Conservation (phyloP, 2,113 vertebrate genomes). For the Petrocephalus microphthalmus region DNA sequence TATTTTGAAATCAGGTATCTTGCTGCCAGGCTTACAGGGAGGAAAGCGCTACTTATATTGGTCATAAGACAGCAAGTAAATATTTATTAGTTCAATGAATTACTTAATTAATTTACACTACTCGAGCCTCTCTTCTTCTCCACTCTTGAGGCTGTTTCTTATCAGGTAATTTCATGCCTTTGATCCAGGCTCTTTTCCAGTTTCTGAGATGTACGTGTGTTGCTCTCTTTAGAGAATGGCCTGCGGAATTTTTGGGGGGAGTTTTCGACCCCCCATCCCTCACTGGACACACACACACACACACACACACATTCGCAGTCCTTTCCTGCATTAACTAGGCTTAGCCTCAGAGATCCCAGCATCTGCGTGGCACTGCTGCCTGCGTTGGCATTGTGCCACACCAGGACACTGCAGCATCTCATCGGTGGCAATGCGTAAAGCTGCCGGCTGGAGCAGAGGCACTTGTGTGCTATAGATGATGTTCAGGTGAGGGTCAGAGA, state of each 20-base stretch:
- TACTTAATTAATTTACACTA: not conserved
- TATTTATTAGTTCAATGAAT: not conserved
- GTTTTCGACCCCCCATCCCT: not conserved
- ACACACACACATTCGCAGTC: not conserved
- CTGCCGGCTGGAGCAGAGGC: not conserved
- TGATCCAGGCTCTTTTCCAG: not conserved
- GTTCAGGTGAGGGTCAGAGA: not conserved
- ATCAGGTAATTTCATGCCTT: not conserved
- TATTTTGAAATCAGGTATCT: not conserved
- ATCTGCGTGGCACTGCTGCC: not conserved
- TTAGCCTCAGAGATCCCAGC: not conserved
- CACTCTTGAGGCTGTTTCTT: not conserved
- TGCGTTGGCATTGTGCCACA: not conserved
- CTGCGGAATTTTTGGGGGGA: not conserved
- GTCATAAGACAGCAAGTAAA: not conserved
- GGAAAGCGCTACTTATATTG: not conserved
- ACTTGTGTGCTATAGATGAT: not conserved
- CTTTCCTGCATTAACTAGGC: not conserved
- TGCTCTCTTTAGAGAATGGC: not conserved
- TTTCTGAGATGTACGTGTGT: no score
- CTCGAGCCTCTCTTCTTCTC: not conserved
- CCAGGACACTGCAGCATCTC: not conserved
- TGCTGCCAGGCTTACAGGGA: slow-evolving; percentile 5
- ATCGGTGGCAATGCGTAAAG: not conserved
- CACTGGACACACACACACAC: not conserved